These are phyloP conservation scores for Lepilemur septentrionalis DNA, from an alignment of 2,797 vertebrate genomes.

Conservation along the genomic window DNA sequence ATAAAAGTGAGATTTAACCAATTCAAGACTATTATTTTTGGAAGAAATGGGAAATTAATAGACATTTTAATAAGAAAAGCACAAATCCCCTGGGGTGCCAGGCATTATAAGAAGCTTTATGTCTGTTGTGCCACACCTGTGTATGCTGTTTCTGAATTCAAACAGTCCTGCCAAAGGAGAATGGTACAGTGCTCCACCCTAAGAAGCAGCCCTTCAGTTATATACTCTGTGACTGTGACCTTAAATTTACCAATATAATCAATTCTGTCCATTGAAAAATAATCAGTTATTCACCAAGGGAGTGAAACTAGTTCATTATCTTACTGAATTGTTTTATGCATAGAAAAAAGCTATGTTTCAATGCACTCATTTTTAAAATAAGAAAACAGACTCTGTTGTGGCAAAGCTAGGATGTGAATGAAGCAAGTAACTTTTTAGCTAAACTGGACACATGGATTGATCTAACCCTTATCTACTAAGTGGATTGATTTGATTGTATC, in stretches of 20 bases:
- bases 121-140: neutral
- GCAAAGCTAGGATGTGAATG: neutral
- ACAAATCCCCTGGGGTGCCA: neutral
- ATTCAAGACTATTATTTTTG: constrained; percentile 8
- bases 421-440: neutral
- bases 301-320: neutral
- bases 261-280: neutral
- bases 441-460: neutral
- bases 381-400: neutral
- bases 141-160: neutral
- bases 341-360: neutral
- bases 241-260: neutral
- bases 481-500: neutral
- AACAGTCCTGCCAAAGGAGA: neutral
- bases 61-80: neutral
- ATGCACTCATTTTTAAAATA: neutral
- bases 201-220: neutral
- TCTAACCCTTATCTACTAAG: neutral
- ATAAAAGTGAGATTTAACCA: constrained; percentile 6
- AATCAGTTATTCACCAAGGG: neutral
- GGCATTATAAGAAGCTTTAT: neutral
- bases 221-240: neutral
- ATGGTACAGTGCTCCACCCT: neutral
- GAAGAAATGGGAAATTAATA: neutral
- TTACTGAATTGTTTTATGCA: neutral